These are phyloP conservation scores for Benitochromis conjunctus DNA, from an alignment of 2,113 vertebrate species.

Conservation along the genomic window DNA sequence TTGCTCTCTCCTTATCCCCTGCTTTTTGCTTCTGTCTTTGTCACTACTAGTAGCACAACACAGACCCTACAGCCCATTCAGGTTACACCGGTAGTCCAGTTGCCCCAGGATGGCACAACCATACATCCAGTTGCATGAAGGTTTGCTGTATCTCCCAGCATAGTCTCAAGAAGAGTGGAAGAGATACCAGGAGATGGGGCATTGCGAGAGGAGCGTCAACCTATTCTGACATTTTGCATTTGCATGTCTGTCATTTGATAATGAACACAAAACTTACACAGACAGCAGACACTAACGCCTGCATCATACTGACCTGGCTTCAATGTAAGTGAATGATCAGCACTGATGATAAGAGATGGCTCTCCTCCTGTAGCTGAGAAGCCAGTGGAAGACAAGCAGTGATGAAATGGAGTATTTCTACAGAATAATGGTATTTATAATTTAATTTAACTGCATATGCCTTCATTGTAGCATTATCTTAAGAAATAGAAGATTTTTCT, in stretches of 20 bases:
- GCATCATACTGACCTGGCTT: neutral
- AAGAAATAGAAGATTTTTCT: neutral
- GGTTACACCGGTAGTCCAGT: neutral
- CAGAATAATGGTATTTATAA: neutral
- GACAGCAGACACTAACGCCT: neutral
- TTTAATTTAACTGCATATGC: neutral
- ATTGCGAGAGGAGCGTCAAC: neutral
- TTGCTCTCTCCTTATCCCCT: neutral
- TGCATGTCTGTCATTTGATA: neutral
- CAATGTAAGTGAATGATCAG: neutral
- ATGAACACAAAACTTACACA: neutral
- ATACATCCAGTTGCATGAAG: neutral
- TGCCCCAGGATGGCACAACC: neutral
- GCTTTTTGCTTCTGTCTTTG: neutral
- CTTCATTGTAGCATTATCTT: neutral
- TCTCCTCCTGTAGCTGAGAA: neutral
- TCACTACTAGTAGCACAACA: neutral
- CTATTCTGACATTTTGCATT: neutral
- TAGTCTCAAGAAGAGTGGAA: neutral
- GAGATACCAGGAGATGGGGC: neutral
- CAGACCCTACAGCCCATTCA: neutral
- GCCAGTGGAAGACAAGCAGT: neutral
- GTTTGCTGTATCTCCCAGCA: neutral
- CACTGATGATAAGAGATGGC: neutral
- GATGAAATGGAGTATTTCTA: neutral